A percentile compares a stretch with the other conserved stretches of the same genome.
Evolutionary conservation across 2,888 invertebrate genomes (phyloP).

Genomic region (Magallana nippona): DNA sequence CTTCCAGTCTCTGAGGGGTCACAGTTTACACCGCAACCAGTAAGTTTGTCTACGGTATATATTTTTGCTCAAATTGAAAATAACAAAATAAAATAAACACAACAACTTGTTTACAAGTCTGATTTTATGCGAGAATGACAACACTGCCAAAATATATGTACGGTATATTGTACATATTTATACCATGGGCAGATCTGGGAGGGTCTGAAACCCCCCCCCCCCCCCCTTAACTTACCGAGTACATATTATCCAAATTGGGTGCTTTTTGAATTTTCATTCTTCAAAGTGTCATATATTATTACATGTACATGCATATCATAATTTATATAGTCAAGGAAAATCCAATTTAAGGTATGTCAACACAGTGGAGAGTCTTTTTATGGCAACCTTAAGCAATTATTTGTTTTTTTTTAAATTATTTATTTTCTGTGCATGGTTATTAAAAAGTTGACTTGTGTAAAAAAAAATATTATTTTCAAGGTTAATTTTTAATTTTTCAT

Average conservation of each 20-base stretch:
- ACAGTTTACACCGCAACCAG: conserved; percentile 41
- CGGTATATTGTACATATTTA: not conserved
- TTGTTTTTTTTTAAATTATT: not conserved
- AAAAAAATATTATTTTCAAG: not conserved
- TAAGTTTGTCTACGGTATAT: conserved; percentile 14
- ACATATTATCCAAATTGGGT: not conserved
- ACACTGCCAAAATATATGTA: not conserved
- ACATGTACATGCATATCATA: not conserved
- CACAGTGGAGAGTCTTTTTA: not conserved
- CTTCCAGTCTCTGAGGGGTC: conserved; percentile 46
- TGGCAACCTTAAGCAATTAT: not conserved
- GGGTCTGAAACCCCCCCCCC: no score
- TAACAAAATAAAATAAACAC: no score
- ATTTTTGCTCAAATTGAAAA: no score
- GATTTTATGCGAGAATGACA: no score
- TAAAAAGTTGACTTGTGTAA: not conserved
- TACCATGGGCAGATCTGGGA: no score
- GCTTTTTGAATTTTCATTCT: not conserved
- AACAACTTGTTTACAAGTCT: no score
- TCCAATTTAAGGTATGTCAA: conserved; percentile 12
- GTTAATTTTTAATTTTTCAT: not conserved
- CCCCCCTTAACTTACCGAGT: no score
- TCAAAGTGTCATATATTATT: not conserved
- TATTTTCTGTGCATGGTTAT: not conserved
- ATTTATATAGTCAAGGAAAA: not conserved